Evolutionary conservation across 2,797 vertebrate species (phyloP).

Genomic region (Poeciliopsis presidionis): DNA sequence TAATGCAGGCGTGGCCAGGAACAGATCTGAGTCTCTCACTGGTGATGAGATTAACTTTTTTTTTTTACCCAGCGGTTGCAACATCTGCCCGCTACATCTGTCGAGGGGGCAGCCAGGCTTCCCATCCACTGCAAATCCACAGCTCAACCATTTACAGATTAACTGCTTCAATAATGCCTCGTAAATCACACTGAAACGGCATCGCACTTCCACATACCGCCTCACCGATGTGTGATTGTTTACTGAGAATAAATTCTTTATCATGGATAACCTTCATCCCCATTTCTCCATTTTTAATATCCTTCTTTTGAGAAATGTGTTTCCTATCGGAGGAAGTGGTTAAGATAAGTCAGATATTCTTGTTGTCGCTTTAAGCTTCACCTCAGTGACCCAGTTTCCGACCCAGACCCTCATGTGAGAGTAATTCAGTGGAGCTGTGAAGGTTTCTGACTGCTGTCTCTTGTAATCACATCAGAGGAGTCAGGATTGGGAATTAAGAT

Average conservation of each 20-base stretch:
- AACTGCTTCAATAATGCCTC: constrained; percentile 66
- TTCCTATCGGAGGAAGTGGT: constrained; percentile 8
- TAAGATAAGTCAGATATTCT: constrained; percentile 35
- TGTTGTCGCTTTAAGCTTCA: constrained; percentile 72
- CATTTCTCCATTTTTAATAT: constrained; percentile 4
- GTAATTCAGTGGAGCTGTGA: constrained; percentile 74
- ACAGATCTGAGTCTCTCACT: constrained; percentile 40
- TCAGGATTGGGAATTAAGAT: constrained; percentile 65
- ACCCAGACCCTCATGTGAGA: constrained; percentile 67
- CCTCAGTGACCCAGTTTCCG: constrained; percentile 79
- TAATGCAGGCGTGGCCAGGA: constrained; percentile 21
- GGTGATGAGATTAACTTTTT: constrained; percentile 72
- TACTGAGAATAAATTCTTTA: constrained; percentile 2
- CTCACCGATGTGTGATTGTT: constrained; percentile 13
- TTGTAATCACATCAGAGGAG: constrained; percentile 72
- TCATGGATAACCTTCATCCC: not conserved
- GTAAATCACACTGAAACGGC: constrained; percentile 56
- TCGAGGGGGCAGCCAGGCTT: constrained; percentile 58
- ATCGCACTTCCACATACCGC: constrained; percentile 20
- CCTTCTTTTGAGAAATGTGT: constrained; percentile 12
- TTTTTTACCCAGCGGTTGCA: constrained; percentile 62
- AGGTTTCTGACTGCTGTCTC: constrained; percentile 73
- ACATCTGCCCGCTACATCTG: constrained; percentile 80
- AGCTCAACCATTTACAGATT: constrained; percentile 78
- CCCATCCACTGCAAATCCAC: constrained; percentile 69